Evolutionary conservation across 1,140 invertebrate genomes (phyloP).

Genomic region (Lepidurus arcticus): DNA sequence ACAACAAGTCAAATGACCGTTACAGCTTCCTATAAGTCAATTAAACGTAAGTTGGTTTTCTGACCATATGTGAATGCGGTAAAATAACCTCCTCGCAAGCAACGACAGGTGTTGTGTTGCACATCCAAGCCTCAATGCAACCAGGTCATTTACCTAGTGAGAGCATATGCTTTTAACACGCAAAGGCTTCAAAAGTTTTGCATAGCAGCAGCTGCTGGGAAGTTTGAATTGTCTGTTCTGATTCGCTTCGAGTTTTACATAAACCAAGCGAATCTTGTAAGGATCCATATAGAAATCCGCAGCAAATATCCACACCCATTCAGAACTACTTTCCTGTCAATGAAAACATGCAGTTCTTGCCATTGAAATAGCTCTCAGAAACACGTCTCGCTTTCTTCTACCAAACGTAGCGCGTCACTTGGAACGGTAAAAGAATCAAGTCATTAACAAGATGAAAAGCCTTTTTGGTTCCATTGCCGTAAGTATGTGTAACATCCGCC

Average conservation of each 20-base stretch:
- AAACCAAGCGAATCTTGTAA: background rate
- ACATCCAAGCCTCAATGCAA: background rate
- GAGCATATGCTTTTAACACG: background rate
- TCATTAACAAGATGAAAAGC: background rate
- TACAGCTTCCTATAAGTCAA: background rate
- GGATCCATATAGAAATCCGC: background rate
- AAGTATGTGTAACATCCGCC: background rate
- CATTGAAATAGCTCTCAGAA: background rate
- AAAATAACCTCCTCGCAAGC: background rate
- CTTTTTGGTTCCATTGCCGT: background rate
- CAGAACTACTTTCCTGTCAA: background rate
- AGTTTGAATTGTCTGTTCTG: background rate
- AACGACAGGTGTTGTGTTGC: background rate
- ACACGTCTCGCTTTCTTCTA: constrained; percentile 2
- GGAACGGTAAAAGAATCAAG: background rate
- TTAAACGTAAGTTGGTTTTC: background rate
- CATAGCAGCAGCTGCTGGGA: background rate
- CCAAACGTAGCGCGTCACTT: background rate
- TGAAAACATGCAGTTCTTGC: background rate
- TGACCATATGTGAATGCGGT: background rate
- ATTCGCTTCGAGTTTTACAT: too few relatives aligned
- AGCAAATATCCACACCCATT: background rate
- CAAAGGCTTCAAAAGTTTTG: background rate
- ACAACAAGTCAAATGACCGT: background rate
- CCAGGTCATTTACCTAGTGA: constrained; percentile 8